Percentiles rank a stretch among this genome's conserved stretches.
Evolutionary conservation across 2,888 invertebrate genomes (phyloP).

Genomic region (Arrhopalites spinosus): DNA sequence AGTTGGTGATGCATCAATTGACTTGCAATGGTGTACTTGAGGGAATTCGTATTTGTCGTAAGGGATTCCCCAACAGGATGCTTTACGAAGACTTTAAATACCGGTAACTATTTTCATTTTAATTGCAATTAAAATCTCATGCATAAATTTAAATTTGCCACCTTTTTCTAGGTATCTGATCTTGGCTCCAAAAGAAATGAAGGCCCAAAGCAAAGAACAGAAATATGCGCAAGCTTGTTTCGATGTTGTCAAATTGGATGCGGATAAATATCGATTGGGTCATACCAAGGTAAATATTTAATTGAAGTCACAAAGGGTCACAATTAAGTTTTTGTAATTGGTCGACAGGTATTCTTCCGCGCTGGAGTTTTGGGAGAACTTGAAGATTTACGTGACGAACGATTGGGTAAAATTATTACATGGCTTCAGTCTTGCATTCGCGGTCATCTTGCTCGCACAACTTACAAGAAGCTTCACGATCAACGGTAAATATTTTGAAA

Average conservation of each 20-base stretch:
- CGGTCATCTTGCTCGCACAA: constrained; percentile 80
- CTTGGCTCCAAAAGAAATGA: constrained; percentile 94
- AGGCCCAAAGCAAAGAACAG: constrained; percentile 78
- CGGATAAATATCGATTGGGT: constrained; percentile 95
- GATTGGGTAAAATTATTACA: constrained; percentile 94
- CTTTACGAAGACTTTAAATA: constrained; percentile 99
- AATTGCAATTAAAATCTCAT: too few species aligned
- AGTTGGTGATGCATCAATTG: too few species aligned
- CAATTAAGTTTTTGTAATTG: too few species aligned
- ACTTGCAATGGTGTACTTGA: constrained; percentile 99
- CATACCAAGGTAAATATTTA: constrained; percentile 89
- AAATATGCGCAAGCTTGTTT: constrained; percentile 86
- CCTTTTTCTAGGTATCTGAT: constrained; percentile 99
- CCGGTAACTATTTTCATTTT: too few species aligned
- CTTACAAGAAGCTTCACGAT: constrained; percentile 97
- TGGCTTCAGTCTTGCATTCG: constrained; percentile 97
- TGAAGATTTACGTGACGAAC: constrained; percentile 99
- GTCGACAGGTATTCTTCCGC: constrained; percentile 99
- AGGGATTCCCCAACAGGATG: constrained; percentile 99
- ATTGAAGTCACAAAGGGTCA: too few species aligned
- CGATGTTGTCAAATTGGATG: constrained; percentile 82
- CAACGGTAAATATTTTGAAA: constrained; percentile 73
- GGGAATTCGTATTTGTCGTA: constrained; percentile 99
- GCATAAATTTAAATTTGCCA: too few species aligned
- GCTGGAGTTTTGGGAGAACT: constrained; percentile 99